phyloP scores from a whole-genome alignment of 2,888 invertebrate species.

The Chaitophorus viminalis region DNA sequence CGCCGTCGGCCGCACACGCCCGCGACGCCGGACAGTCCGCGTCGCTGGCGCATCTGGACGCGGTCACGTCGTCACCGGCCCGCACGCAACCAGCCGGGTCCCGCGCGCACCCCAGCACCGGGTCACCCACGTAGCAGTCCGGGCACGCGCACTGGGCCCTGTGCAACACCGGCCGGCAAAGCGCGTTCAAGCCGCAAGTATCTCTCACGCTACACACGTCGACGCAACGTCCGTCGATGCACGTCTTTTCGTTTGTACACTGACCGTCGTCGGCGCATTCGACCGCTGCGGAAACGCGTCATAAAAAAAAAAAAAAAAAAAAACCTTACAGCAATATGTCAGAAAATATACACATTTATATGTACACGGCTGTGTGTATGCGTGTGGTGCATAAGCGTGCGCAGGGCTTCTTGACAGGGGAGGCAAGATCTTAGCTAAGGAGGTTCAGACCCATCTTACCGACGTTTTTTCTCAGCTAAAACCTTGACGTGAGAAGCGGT shows the following conservation, averaged over 20 bases:
- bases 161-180: slow-evolving; percentile 86
- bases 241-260: slow-evolving; percentile 91
- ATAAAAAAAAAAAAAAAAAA: slow-evolving; percentile 59
- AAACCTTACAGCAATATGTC: slow-evolving; percentile 65
- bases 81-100: slow-evolving; percentile 71
- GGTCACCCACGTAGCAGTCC: slow-evolving; percentile 86
- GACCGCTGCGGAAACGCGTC: slow-evolving; percentile 70
- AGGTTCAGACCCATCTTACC: too few relatives aligned
- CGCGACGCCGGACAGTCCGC: slow-evolving; percentile 61
- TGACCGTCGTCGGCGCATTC: slow-evolving; percentile 91
- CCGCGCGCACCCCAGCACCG: slow-evolving; percentile 80
- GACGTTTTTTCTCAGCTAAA: too few relatives aligned
- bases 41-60: slow-evolving; percentile 46
- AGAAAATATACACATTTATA: slow-evolving; percentile 62
- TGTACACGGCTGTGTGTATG: neutral
- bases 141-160: slow-evolving; percentile 88
- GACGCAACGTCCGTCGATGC: slow-evolving; percentile 88
- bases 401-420: too few relatives aligned
- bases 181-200: slow-evolving; percentile 88
- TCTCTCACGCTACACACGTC: slow-evolving; percentile 90
- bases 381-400: too few relatives aligned
- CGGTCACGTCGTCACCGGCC: slow-evolving; percentile 5
- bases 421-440: too few relatives aligned
- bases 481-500: too few relatives aligned
- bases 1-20: slow-evolving; percentile 61